Evolutionary conservation across 1,140 invertebrate genomes (phyloP), one percentile per base, ranked within the genome.

Genomic region (Drosophila pectinifera): DNA sequence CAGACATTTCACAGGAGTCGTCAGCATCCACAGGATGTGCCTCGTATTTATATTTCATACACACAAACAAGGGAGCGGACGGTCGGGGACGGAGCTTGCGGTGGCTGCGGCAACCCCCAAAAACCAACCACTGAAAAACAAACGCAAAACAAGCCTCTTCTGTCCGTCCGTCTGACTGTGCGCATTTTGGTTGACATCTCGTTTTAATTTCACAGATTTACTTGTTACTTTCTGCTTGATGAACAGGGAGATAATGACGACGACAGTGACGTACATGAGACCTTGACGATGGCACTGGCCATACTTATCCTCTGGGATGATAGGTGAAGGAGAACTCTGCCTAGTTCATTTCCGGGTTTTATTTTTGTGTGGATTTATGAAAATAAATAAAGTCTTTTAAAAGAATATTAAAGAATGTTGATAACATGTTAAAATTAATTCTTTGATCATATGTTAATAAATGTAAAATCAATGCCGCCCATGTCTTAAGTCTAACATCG

Each of bases 121-220:
- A 67, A 72, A 51, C 28, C 39, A 58, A 38, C 45, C 43, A 58
- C 54, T 70, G 26, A 10, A 51, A 56, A 46, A 69, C 36, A 69
- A 49, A 76, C 55, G 53, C 46, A 73, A 69, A 78, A 67, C 57
- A 45, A 69, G 57, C 43, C 39, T 53, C 55, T 56, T 65, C 68
- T 26, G 51, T 18, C 28, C 34, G 34, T 26, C 14, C 6, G 34
- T 22, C 39, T 45, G 28, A 10, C 24, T 41, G 28, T 38, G 26
- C n/a, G 43, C 43, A 69, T 51, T 69, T 68, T 58, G 78, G 67
- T 72, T 88, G 67, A 64, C 83, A 82, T 73, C 86, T 82, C 75
- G 64, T 82, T 86, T 86, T 76, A 86, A 86, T 86, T 88, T 88
- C 26, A 80, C 72, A 82, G 70, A 86, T 82, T 86, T 82, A 86